Percentiles rank a stretch among this genome's conserved stretches.
phyloP scores from a whole-genome alignment of 1,140 invertebrate species.

The Hestina assimilis region DNA sequence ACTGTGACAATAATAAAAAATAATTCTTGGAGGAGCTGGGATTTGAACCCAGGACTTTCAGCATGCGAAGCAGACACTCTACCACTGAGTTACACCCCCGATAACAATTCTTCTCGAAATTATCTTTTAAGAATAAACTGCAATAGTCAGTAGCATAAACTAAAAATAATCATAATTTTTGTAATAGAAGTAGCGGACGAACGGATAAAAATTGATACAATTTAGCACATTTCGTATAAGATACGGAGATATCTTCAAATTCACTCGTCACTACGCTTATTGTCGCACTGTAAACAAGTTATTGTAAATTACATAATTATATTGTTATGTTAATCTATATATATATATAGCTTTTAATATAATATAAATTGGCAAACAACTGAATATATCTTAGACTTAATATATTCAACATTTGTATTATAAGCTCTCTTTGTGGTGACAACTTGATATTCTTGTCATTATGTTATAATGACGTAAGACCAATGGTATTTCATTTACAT shows the following conservation, averaged over 20 bases:
- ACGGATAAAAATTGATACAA: too few species aligned
- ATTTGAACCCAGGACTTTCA: constrained; percentile 54
- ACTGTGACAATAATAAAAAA: background rate
- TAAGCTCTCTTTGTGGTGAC: background rate
- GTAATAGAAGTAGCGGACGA: too few species aligned
- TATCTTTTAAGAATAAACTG: background rate
- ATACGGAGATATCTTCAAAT: too few species aligned
- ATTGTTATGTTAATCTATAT: too few species aligned
- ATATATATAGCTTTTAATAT: too few species aligned
- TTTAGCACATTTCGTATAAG: too few species aligned
- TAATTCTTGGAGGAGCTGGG: constrained; percentile 33
- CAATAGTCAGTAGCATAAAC: background rate
- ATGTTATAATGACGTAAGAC: background rate
- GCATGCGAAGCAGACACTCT: constrained; percentile 52
- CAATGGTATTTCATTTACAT: background rate
- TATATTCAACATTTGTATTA: too few species aligned
- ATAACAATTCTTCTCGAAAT: background rate
- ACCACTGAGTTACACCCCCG: constrained; percentile 46
- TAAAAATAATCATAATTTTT: background rate
- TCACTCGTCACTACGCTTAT: too few species aligned
- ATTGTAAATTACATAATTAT: too few species aligned
- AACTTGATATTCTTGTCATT: background rate
- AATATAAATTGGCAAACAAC: too few species aligned
- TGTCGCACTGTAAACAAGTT: too few species aligned
- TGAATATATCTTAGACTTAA: too few species aligned